Percentiles rank a stretch among this genome's conserved stretches.
Conservation (phyloP, 2,888 invertebrate species). For the Protophormia terraenovae region DNA sequence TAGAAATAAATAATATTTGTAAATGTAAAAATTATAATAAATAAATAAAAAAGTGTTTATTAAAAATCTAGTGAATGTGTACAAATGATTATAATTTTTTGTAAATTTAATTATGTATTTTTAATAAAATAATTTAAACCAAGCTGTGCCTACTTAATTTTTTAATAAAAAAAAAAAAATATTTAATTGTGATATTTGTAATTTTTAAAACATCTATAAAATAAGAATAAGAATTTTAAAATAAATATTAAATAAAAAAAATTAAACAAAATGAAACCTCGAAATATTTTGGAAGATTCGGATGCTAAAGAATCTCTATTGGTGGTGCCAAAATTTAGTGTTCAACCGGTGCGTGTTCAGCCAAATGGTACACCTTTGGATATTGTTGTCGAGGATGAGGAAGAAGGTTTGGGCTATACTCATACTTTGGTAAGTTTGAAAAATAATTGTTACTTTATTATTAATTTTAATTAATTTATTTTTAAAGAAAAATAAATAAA, state of each 20-base stretch:
- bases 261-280: conserved; percentile 45
- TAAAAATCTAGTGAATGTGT: background rate
- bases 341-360: conserved; percentile 73
- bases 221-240: background rate
- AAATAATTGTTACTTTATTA: background rate
- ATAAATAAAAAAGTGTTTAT: background rate
- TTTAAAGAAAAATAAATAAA: too few relatives aligned
- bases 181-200: conserved; percentile 36
- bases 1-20: too few relatives aligned
- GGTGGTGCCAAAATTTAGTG: conserved; percentile 71
- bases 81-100: background rate
- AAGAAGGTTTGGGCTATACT: conserved; percentile 77
- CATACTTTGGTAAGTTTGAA: conserved; percentile 77
- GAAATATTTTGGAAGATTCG: conserved; percentile 52
- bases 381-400: conserved; percentile 68
- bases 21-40: background rate
- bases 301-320: conserved; percentile 73
- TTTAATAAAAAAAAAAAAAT: background rate
- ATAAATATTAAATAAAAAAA: conserved; percentile 8
- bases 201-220: background rate
- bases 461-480: background rate
- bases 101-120: background rate
- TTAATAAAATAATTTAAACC: background rate
- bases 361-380: conserved; percentile 40
- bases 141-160: conserved; percentile 28